Conservation (phyloP, 2,113 vertebrate species). For the Xiphorhynchus elegans region DNA sequence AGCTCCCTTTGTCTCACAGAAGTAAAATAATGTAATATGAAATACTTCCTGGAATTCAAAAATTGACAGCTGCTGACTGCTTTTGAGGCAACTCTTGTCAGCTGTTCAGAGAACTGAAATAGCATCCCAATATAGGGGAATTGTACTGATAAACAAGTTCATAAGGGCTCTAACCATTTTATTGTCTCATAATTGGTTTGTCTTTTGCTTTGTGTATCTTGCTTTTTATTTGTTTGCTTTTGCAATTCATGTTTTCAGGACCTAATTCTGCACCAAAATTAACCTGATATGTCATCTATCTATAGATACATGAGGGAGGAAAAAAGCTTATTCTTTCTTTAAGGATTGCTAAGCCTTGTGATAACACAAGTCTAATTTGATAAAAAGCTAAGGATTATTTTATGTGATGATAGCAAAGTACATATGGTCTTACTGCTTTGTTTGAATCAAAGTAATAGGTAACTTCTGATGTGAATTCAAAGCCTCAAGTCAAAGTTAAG, state of each 20-base stretch:
- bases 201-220: not conserved
- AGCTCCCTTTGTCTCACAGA: not conserved
- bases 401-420: not conserved
- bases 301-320: rapidly evolving
- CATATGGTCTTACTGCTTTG: not conserved
- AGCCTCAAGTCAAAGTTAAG: not conserved
- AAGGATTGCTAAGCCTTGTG: not conserved
- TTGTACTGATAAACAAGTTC: not conserved
- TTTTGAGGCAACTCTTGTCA: not conserved
- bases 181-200: not conserved
- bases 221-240: not conserved
- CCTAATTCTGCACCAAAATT: not conserved
- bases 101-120: not conserved
- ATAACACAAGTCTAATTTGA: not conserved
- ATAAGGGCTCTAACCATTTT: not conserved
- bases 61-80: not conserved
- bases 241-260: not conserved
- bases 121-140: not conserved
- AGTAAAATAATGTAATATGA: not conserved
- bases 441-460: not conserved
- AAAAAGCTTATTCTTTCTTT: not conserved
- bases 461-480: not conserved
- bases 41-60: not conserved
- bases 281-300: not conserved
- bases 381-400: not conserved